Evolutionary conservation across 1,140 invertebrate species (phyloP).

Genomic region (Aphidius gifuensis): DNA sequence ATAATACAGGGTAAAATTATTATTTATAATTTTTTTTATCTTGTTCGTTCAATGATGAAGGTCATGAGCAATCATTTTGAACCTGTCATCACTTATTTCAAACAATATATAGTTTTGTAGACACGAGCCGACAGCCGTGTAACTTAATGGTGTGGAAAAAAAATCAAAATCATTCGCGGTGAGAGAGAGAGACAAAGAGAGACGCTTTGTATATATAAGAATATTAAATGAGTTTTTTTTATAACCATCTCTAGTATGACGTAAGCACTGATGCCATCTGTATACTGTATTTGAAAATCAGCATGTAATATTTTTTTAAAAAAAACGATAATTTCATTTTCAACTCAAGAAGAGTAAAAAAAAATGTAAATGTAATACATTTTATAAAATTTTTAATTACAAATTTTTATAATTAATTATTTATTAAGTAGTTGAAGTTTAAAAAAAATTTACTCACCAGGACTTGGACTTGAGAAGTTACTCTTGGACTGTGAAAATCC

Average conservation of each 20-base stretch:
- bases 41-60: conserved; percentile 6
- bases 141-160: conserved; percentile 51
- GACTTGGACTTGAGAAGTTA: conserved; percentile 5
- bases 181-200: conserved; percentile 11
- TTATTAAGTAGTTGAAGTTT: conserved; percentile 13
- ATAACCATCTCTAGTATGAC: conserved; percentile 39
- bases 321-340: too few relatives aligned
- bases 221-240: conserved; percentile 49
- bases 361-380: too few relatives aligned
- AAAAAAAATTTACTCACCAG: conserved; percentile 33
- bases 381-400: too few relatives aligned
- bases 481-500: conserved; percentile 16
- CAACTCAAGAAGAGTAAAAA: not conserved
- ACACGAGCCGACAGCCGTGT: conserved; percentile 24
- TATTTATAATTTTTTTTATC: too few relatives aligned
- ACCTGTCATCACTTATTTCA: conserved; percentile 46
- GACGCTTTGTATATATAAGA: conserved; percentile 34
- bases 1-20: too few relatives aligned
- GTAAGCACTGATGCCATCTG: conserved; percentile 6
- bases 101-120: conserved; percentile 31
- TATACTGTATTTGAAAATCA: not conserved
- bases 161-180: conserved; percentile 48
- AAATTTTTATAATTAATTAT: not conserved
- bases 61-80: conserved; percentile 46
- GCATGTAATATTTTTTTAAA: not conserved